Conservation (phyloP, 2,113 vertebrate species). For the Oryzias curvinotus region DNA sequence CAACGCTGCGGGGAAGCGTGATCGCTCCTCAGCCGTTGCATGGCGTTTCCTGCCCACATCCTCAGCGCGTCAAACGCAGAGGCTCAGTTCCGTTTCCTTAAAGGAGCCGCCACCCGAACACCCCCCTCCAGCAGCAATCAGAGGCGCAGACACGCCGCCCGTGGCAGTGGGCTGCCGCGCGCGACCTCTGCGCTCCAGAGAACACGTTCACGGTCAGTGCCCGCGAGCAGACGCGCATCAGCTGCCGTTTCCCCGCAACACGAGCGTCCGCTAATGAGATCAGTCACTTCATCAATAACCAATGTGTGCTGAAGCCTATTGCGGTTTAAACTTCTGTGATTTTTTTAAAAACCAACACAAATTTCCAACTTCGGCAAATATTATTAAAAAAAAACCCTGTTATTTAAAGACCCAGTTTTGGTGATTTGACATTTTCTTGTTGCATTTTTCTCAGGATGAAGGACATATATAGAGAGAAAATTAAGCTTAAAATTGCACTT, state of each 20-base stretch:
- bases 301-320: neutral
- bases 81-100: slow-evolving; percentile 71
- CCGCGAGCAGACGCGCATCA: neutral
- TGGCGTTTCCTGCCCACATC: slow-evolving; percentile 77
- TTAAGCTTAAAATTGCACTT: too few relatives aligned
- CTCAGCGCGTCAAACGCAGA: slow-evolving; percentile 62
- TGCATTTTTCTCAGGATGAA: too few relatives aligned
- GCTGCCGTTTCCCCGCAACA: neutral
- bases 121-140: neutral
- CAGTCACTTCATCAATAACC: slow-evolving; percentile 8
- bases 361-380: too few relatives aligned
- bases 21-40: slow-evolving; percentile 60
- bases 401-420: too few relatives aligned
- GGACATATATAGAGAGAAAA: too few relatives aligned
- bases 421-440: too few relatives aligned
- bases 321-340: too few relatives aligned
- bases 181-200: slow-evolving; percentile 25
- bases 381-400: too few relatives aligned
- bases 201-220: neutral
- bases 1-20: slow-evolving; percentile 62
- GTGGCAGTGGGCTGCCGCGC: neutral
- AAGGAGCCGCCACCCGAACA: slow-evolving; percentile 63
- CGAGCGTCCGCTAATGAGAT: slow-evolving; percentile 14
- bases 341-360: too few relatives aligned
- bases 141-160: slow-evolving; percentile 5